A percentile compares a stretch with the other conserved stretches of the same genome.
Conservation (phyloP, 2,113 vertebrate genomes). For the Limanda limanda region DNA sequence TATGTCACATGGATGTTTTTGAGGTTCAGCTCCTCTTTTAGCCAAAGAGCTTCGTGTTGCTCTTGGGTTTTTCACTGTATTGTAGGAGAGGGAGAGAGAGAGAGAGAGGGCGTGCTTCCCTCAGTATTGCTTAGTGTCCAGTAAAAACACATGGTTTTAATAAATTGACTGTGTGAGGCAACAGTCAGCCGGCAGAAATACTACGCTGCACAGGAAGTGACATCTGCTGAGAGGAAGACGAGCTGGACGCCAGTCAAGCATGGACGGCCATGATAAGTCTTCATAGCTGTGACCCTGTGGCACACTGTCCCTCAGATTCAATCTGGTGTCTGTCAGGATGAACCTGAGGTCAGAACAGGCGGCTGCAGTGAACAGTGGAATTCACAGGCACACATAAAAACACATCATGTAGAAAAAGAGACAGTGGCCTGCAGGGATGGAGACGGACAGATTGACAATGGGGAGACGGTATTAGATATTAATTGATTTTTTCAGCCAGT, state of each 20-base stretch:
- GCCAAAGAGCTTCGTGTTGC: not conserved
- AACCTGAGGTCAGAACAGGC: not conserved
- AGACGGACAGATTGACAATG: not conserved
- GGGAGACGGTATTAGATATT: conserved; percentile 1
- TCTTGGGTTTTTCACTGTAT: not conserved
- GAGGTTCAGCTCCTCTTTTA: not conserved
- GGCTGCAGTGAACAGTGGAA: too few relatives aligned
- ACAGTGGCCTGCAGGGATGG: not conserved
- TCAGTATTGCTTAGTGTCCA: not conserved
- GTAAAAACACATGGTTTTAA: conserved; percentile 30
- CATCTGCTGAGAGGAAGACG: conserved; percentile 13
- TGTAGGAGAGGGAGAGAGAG: not conserved
- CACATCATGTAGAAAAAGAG: not conserved
- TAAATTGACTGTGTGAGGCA: conserved; percentile 13
- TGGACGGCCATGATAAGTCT: not conserved
- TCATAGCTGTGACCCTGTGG: not conserved
- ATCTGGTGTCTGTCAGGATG: too few relatives aligned
- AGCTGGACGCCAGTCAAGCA: not conserved
- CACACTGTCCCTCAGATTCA: not conserved
- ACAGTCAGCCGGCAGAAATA: not conserved
- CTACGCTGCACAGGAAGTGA: conserved; percentile 36
- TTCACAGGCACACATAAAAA: not conserved
- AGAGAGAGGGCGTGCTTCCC: not conserved
- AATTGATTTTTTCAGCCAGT: conserved; percentile 28
- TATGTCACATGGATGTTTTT: not conserved